phyloP scores from a whole-genome alignment of 2,113 vertebrate genomes.

The Pelobates fuscus region DNA sequence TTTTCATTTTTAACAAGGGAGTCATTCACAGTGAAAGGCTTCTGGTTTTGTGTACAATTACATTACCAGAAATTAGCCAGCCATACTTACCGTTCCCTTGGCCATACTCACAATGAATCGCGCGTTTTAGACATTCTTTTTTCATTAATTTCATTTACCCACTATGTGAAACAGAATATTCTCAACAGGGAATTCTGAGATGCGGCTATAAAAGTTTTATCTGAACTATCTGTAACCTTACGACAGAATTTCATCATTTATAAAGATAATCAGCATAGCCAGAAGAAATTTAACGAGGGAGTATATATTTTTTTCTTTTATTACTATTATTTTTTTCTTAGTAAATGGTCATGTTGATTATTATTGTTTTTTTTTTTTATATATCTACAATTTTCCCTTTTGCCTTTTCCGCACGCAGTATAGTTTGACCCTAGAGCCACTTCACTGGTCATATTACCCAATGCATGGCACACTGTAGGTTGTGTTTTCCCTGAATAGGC shows the following conservation, averaged over 20 bases:
- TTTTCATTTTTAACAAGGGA: conserved; percentile 35
- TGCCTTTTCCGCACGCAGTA: no score
- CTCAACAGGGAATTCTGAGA: not conserved
- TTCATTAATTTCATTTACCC: conserved; percentile 13
- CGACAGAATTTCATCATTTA: not conserved
- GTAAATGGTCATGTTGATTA: no score
- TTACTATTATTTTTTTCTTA: not conserved
- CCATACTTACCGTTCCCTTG: conserved; percentile 7
- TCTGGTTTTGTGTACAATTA: conserved; percentile 23
- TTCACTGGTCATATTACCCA: no score
- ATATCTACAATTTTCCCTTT: no score
- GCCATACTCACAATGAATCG: not conserved
- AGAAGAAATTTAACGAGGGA: not conserved
- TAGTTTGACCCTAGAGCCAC: no score
- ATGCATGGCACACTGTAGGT: no score
- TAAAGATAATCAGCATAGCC: not conserved
- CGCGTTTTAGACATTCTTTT: not conserved
- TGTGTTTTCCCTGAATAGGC: no score
- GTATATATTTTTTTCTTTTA: not conserved
- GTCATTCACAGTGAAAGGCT: conserved; percentile 5
- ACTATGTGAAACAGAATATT: not conserved
- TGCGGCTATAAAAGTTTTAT: not conserved
- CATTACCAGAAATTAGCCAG: conserved; percentile 25
- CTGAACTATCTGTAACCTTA: not conserved
- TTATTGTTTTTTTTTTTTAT: no score